These are phyloP conservation scores for Napeogenes sylphis DNA, from an alignment of 2,888 invertebrate species.

Conservation along the genomic window DNA sequence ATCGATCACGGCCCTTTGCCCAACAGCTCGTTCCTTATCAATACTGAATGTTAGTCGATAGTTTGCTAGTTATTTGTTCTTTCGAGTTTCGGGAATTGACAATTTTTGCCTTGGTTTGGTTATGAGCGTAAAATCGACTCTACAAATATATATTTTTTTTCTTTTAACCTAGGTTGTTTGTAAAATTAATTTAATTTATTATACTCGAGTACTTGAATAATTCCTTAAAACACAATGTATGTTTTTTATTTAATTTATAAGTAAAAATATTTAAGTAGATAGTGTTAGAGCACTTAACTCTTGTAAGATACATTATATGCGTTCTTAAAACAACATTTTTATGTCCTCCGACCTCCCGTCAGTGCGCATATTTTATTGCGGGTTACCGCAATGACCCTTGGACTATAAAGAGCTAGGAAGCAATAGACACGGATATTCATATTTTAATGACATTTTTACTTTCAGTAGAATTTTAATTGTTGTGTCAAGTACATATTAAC, in stretches of 20 bases:
- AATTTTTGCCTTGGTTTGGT: background rate
- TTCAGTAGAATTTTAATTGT: too few species aligned
- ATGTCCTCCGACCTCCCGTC: conserved; percentile 56
- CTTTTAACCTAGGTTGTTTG: too few species aligned
- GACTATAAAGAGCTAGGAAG: conserved; percentile 50
- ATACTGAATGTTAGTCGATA: conserved; percentile 60
- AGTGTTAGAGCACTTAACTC: conserved; percentile 62
- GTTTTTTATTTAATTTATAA: too few species aligned
- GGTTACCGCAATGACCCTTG: conserved; percentile 69
- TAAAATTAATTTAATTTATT: too few species aligned
- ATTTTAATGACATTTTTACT: background rate
- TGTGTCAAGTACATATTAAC: too few species aligned
- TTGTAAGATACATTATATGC: conserved; percentile 71
- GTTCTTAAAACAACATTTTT: conserved; percentile 75
- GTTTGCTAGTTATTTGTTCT: conserved; percentile 43
- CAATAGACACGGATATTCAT: conserved; percentile 20
- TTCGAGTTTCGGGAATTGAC: conserved; percentile 37
- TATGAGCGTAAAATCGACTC: too few species aligned
- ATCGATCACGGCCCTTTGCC: conserved; percentile 76
- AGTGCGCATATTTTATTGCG: conserved; percentile 73
- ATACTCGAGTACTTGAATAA: too few species aligned
- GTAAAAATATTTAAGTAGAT: conserved; percentile 37
- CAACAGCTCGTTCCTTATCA: conserved; percentile 72
- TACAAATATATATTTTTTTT: too few species aligned
- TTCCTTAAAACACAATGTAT: too few species aligned